Conservation (phyloP, 2,888 invertebrate species). For the Arctia plantaginis region DNA sequence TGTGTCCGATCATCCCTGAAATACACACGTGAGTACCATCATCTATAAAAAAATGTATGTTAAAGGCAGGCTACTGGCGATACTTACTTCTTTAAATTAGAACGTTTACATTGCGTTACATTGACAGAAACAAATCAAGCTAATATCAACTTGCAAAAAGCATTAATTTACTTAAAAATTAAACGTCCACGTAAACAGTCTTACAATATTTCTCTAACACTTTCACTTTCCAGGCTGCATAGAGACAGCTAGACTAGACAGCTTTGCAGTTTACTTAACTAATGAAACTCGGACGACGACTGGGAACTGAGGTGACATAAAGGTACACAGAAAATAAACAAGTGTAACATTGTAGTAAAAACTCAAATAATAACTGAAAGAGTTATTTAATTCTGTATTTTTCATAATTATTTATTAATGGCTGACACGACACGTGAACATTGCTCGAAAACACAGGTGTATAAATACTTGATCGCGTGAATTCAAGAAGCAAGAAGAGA, state of each 20-base stretch:
- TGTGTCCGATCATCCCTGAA: neutral
- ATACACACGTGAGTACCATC: neutral
- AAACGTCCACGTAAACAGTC: neutral
- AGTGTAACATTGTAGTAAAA: neutral
- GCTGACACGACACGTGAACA: neutral
- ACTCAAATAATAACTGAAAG: neutral
- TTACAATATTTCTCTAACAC: neutral
- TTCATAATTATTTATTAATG: neutral
- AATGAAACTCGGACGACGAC: slow-evolving; percentile 36
- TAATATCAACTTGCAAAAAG: neutral
- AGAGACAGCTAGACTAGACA: neutral
- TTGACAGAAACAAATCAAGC: neutral
- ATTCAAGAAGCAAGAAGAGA: too few relatives aligned
- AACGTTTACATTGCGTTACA: neutral
- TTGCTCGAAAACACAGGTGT: too few relatives aligned
- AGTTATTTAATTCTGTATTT: neutral
- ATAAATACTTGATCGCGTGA: too few relatives aligned
- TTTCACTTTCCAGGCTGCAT: neutral
- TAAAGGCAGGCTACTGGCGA: neutral
- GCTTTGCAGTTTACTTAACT: slow-evolving; percentile 29
- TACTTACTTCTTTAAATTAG: too few relatives aligned
- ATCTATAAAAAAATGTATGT: neutral
- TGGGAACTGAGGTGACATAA: slow-evolving; percentile 36
- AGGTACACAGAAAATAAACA: neutral
- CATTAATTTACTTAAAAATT: neutral